Evolutionary conservation across 92 coral and sea anemone species (phyloP).

Genomic region (Actinernus sp.): DNA sequence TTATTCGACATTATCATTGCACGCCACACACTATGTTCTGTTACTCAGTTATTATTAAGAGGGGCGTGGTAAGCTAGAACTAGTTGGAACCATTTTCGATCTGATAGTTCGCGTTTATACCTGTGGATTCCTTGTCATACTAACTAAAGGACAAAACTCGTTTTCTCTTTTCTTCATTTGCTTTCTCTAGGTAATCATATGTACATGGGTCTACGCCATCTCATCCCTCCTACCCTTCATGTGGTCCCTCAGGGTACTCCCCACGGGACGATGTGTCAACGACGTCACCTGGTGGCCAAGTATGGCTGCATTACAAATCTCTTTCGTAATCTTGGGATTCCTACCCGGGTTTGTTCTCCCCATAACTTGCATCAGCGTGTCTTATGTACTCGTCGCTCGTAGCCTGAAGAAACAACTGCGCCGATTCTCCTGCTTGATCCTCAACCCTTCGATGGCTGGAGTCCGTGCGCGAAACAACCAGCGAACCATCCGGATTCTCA

Average conservation of each 20-base stretch:
- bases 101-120: no score
- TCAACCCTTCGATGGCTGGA: not conserved
- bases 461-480: conserved; percentile 36
- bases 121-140: no score
- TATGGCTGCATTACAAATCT: conserved; percentile 14
- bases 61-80: no score
- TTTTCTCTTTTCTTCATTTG: no score
- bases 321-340: conserved; percentile 25
- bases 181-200: not conserved
- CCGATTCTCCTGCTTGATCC: not conserved
- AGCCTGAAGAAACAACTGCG: conserved; percentile 2
- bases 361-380: conserved; percentile 18
- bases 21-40: no score
- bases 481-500: conserved; percentile 32
- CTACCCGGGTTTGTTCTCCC: conserved; percentile 43
- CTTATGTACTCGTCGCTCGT: conserved; percentile 29
- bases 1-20: no score
- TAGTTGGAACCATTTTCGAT: no score
- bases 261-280: conserved; percentile 7
- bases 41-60: no score
- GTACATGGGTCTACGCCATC: conserved; percentile 31
- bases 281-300: conserved; percentile 45
- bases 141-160: no score
- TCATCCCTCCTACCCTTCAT: conserved; percentile 27
- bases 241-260: conserved; percentile 18